Base-by-base conservation (phyloP, 2,113 vertebrate genomes). In the Psophia crepitans region DNA sequence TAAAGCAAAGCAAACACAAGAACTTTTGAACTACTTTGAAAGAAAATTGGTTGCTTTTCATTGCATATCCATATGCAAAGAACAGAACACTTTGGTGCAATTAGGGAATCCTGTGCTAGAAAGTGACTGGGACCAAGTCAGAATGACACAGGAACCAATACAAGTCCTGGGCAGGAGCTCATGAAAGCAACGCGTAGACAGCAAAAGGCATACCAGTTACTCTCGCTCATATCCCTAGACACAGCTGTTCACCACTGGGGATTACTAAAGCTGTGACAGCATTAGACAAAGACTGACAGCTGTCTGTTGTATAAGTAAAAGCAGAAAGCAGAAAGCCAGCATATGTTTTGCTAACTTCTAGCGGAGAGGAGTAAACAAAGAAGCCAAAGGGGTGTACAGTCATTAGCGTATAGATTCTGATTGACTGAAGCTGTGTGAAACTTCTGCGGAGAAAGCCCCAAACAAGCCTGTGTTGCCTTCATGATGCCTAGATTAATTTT, bases 251-350 rank as follows among this genome's bases (percentile, higher is more conserved):
- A 61, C 94, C 90, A 96, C 89, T 80, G 27, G 35, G 88, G 41
- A 87, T 94, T 71, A 89, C 39, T 86, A 32, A 84, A 92, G 56
- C 69, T 93, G 28, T 94, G 80, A 93, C 68, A 95, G 77, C 56
- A 5, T 85, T 81, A 93, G 71, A 74, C 74, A 94, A 66, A 90
- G 89, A 94, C 5, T 95, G 95, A 90, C 93, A 93, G 84, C 84
- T 89, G 87, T 68, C 84, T 80, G 61, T 46, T 88, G 43, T 60
- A 51, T 60, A 93, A 60, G 49, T 65, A 51, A 95, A 68, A 82
- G 80, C 58, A 85, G 80, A 95, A 68, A 82, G 80, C 58, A 85
- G 80, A 79, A 92, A 91, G 43, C 20, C 60, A 83, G 44, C 61
- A 37, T 49, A 41, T 61, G 78, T 88, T 87, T 77, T 95, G 58